Evolutionary conservation across 2,888 invertebrate species (phyloP).

Genomic region (Parascotia fuliginaria): DNA sequence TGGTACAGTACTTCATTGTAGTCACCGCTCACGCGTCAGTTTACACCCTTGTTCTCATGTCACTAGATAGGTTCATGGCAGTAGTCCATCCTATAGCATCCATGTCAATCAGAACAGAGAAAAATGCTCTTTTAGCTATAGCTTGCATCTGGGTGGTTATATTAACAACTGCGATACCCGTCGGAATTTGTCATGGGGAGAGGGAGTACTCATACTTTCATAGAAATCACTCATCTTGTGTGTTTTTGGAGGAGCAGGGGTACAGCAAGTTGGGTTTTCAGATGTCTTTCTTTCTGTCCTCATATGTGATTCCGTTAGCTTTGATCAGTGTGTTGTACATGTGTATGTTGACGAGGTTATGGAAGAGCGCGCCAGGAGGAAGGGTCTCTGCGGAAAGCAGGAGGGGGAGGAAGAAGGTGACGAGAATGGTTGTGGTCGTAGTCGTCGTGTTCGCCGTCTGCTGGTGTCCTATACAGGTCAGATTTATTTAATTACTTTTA

Average conservation of each 20-base stretch:
- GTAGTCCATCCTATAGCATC: slow-evolving; percentile 97
- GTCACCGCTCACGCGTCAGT: slow-evolving; percentile 97
- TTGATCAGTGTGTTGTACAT: slow-evolving; percentile 95
- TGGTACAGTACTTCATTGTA: slow-evolving; percentile 95
- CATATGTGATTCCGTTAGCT: slow-evolving; percentile 94
- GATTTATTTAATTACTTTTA: slow-evolving; percentile 13
- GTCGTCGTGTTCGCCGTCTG: slow-evolving; percentile 96
- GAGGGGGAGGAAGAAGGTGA: slow-evolving; percentile 94
- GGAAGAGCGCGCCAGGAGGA: slow-evolving; percentile 94
- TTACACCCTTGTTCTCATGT: slow-evolving; percentile 97
- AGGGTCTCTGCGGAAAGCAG: slow-evolving; percentile 92
- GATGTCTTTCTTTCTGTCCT: slow-evolving; percentile 94
- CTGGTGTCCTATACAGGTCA: slow-evolving; percentile 97
- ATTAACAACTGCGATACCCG: slow-evolving; percentile 91
- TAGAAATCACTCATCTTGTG: slow-evolving; percentile 88
- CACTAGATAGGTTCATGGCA: slow-evolving; percentile 95
- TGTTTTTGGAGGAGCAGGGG: slow-evolving; percentile 87
- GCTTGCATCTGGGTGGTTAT: slow-evolving; percentile 93
- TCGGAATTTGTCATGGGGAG: slow-evolving; percentile 91
- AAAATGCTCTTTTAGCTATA: slow-evolving; percentile 92
- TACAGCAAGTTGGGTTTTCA: slow-evolving; percentile 88
- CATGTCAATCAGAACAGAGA: slow-evolving; percentile 93
- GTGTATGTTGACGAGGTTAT: slow-evolving; percentile 94
- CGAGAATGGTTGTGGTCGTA: slow-evolving; percentile 96
- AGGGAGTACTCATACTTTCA: slow-evolving; percentile 88